These are phyloP conservation scores for Stenchaetothrips biformis DNA, from an alignment of 2,888 invertebrate genomes.

Conservation along the genomic window DNA sequence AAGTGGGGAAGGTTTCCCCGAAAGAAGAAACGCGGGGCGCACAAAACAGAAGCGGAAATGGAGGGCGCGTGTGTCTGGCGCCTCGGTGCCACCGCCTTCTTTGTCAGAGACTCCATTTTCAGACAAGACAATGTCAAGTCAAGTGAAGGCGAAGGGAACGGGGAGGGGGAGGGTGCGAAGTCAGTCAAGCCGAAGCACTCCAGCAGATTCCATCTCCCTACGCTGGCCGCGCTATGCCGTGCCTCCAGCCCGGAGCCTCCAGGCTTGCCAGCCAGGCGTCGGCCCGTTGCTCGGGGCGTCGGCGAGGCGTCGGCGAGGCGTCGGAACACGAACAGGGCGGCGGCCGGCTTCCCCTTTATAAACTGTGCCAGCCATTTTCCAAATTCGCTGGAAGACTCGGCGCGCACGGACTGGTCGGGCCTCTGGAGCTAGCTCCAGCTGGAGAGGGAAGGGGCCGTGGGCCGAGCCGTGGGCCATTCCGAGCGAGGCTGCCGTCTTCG, in stretches of 20 bases:
- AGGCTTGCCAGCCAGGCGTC: not conserved
- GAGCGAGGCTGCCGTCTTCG: too few species aligned
- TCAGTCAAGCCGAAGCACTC: not conserved
- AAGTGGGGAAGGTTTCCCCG: not conserved
- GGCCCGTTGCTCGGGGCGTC: not conserved
- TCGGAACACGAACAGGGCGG: not conserved
- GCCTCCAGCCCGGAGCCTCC: not conserved
- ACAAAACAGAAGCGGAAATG: not conserved
- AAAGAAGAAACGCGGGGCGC: not conserved
- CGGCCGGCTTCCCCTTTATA: not conserved
- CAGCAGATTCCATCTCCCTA: not conserved
- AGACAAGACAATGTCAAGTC: slow-evolving; percentile 16
- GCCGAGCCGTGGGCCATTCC: too few species aligned
- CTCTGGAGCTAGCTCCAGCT: too few species aligned
- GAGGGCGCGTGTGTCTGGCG: not conserved
- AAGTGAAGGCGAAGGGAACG: not conserved
- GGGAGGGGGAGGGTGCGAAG: not conserved
- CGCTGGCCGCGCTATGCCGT: not conserved
- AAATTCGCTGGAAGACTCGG: too few species aligned
- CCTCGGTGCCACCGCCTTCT: not conserved
- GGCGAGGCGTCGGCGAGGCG: not conserved
- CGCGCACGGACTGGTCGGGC: too few species aligned
- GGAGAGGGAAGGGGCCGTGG: too few species aligned
- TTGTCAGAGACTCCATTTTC: not conserved
- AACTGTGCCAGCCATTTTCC: too few species aligned